A percentile compares a stretch with the other conserved stretches of the same genome.
Conservation (phyloP, 1,140 invertebrate species). For the Acromyrmex heyeri region DNA sequence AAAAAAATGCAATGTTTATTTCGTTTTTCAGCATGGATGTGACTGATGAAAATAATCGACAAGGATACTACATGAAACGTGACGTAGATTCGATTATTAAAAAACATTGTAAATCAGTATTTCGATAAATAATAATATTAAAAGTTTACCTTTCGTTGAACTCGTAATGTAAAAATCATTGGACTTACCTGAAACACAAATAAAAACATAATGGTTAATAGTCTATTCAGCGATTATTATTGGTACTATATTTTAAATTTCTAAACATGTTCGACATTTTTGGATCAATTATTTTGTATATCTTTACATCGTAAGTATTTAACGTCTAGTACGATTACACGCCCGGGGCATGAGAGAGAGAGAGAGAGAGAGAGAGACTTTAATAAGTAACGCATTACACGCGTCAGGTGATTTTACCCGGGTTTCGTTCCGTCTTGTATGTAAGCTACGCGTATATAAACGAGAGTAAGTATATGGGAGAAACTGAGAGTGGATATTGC, state of each 20-base stretch:
- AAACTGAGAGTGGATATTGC: constrained; percentile 71
- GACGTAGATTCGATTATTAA: not conserved
- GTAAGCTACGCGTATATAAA: constrained; percentile 74
- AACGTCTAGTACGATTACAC: constrained; percentile 1
- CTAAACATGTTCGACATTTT: not conserved
- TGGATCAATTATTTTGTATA: constrained; percentile 10
- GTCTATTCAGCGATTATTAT: not conserved
- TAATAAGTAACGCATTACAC: constrained; percentile 84
- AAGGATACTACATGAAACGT: constrained; percentile 6
- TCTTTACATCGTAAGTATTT: constrained; percentile 15
- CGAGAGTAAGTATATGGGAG: constrained; percentile 58
- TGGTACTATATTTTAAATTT: not conserved
- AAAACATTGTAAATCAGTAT: not conserved
- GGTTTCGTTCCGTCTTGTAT: constrained; percentile 78
- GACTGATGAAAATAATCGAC: not conserved
- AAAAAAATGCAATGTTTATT: constrained; percentile 33
- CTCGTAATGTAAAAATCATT: constrained; percentile 3
- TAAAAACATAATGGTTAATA: constrained; percentile 19
- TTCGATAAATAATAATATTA: not conserved
- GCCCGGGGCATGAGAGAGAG: constrained; percentile 26
- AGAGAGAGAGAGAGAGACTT: constrained; percentile 60
- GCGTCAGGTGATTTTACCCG: constrained; percentile 81
- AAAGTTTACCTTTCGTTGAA: constrained; percentile 18
- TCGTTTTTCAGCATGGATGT: constrained; percentile 9
- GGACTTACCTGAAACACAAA: constrained; percentile 58